A percentile compares a stretch with the other conserved stretches of the same genome.
phyloP scores from a whole-genome alignment of 2,113 vertebrate species.

The Ceuthmochares aereus region DNA sequence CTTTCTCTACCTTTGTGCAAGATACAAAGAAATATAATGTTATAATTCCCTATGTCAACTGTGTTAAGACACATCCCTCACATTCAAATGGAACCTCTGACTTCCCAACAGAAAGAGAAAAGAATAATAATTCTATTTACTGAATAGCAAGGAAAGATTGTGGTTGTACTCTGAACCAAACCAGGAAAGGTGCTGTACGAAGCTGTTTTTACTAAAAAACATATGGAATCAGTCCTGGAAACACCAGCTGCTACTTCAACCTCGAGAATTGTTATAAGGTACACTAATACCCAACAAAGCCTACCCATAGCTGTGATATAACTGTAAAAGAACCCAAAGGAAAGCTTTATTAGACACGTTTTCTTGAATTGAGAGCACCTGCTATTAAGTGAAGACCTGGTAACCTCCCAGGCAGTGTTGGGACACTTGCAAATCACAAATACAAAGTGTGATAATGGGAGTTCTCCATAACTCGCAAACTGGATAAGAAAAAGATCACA shows the following conservation, averaged over 20 bases:
- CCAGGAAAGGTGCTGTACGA: neutral
- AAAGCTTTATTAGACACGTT: neutral
- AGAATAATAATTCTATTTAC: neutral
- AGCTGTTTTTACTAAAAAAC: neutral
- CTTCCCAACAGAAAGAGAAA: neutral
- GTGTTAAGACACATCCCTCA: neutral
- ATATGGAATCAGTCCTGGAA: neutral
- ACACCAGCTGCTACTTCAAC: neutral
- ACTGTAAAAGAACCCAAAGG: neutral
- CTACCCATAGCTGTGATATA: fast-evolving
- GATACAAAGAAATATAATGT: neutral
- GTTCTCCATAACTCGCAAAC: neutral
- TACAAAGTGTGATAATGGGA: neutral
- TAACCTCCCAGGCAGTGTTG: fast-evolving
- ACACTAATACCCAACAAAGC: neutral
- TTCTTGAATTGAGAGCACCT: neutral
- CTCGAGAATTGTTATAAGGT: fast-evolving
- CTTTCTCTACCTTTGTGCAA: neutral
- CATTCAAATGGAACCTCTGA: neutral
- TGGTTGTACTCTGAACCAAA: neutral
- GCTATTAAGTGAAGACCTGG: neutral
- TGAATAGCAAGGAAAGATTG: neutral
- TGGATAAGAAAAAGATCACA: neutral
- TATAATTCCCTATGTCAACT: neutral
- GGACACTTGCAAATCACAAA: neutral